phyloP scores from a whole-genome alignment of 2,797 vertebrate species.

The Thalassophryne amazonica region DNA sequence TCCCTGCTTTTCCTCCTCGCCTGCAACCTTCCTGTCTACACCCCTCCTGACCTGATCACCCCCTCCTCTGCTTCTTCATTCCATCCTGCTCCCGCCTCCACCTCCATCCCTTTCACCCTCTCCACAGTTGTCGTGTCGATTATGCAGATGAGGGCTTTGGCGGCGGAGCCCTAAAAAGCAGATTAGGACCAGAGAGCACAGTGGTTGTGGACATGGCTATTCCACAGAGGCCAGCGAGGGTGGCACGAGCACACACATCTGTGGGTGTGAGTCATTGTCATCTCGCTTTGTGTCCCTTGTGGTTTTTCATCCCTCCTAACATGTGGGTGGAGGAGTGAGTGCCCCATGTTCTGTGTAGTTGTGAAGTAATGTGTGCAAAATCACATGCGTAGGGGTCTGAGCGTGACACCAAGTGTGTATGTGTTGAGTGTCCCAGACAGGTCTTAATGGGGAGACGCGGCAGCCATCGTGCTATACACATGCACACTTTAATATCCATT shows the following conservation, averaged over 20 bases:
- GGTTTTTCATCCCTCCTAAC: constrained; percentile 20
- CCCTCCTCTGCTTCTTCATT: constrained; percentile 13
- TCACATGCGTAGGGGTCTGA: background rate
- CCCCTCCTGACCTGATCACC: too few species aligned
- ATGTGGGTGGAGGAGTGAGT: constrained; percentile 12
- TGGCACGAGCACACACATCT: constrained; percentile 56
- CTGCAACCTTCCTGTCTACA: constrained; percentile 1
- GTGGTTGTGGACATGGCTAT: constrained; percentile 76
- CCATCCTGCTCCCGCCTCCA: background rate
- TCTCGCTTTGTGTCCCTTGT: constrained; percentile 20
- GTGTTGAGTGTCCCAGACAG: constrained; percentile 29
- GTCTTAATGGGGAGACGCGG: constrained; percentile 46
- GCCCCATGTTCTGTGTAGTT: constrained; percentile 8
- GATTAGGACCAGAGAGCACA: constrained; percentile 73
- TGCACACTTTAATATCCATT: too few species aligned
- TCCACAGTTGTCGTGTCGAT: constrained; percentile 83
- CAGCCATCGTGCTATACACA: too few species aligned
- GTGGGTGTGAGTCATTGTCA: constrained; percentile 2
- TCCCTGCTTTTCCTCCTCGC: background rate
- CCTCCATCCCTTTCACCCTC: constrained; percentile 62
- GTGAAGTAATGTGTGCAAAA: constrained; percentile 3
- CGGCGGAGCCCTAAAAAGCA: constrained; percentile 74
- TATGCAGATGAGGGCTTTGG: constrained; percentile 81
- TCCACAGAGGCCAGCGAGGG: constrained; percentile 68
- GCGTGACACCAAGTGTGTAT: constrained; percentile 19